phyloP scores from a whole-genome alignment of 92 coral and sea anemone genomes.

The Muricea muricata region DNA sequence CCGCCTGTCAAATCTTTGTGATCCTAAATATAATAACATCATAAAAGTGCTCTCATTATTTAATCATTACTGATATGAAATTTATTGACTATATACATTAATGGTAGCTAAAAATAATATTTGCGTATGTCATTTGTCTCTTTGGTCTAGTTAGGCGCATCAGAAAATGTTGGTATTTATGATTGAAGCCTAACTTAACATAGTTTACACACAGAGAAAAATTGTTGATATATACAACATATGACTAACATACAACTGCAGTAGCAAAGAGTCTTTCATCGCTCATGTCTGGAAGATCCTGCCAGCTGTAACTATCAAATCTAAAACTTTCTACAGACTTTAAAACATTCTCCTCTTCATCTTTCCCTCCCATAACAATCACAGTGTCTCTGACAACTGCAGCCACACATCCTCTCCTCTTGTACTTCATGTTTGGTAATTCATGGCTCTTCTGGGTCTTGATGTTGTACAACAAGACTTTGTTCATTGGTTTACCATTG shows the following conservation, averaged over 20 bases:
- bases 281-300: not conserved
- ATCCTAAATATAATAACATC: too few species aligned
- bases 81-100: too few species aligned
- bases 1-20: too few species aligned
- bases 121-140: too few species aligned
- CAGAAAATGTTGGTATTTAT: too few species aligned
- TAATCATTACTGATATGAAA: too few species aligned
- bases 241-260: not conserved
- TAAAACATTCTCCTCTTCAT: conserved; percentile 71
- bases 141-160: too few species aligned
- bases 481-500: not conserved
- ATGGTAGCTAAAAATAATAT: too few species aligned
- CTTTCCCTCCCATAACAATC: conserved; percentile 85
- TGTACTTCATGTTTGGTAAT: conserved; percentile 78
- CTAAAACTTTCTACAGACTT: conserved; percentile 77
- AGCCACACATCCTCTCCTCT: conserved; percentile 51
- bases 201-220: not conserved
- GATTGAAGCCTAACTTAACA: too few species aligned
- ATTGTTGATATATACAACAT: not conserved
- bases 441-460: conserved; percentile 76
- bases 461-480: conserved; percentile 49
- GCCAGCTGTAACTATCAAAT: conserved; percentile 12
- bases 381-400: conserved; percentile 61
- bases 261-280: not conserved
- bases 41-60: too few species aligned